Percentiles rank a stretch among this genome's conserved stretches.
Evolutionary conservation across 2,888 invertebrate genomes (phyloP).

Genomic region (Leucania comma): DNA sequence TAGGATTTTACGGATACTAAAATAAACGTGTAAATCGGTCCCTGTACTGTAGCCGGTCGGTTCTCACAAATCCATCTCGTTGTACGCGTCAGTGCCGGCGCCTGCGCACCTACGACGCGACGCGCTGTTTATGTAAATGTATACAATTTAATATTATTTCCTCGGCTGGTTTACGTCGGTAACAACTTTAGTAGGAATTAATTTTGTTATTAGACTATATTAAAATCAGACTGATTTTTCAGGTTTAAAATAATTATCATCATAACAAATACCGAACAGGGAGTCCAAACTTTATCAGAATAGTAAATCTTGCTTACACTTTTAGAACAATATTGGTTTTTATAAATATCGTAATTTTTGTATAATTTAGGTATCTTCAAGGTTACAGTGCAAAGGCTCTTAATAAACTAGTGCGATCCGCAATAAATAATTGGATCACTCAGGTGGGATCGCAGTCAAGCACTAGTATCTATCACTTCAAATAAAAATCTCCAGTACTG

Average conservation of each 20-base stretch:
- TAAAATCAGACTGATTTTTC: constrained; percentile 2
- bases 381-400: no score
- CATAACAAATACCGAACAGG: background rate
- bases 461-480: no score
- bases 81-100: constrained; percentile 54
- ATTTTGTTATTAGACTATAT: constrained; percentile 26
- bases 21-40: constrained; percentile 42
- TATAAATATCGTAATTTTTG: no score
- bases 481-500: background rate
- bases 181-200: constrained; percentile 34
- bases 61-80: constrained; percentile 65
- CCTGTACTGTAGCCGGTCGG: constrained; percentile 49
- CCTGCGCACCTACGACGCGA: constrained; percentile 60
- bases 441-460: no score
- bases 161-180: constrained; percentile 40
- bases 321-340: no score
- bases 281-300: background rate
- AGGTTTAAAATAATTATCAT: no score
- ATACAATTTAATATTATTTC: constrained; percentile 56
- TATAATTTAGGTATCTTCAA: no score
- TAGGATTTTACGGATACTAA: background rate
- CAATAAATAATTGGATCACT: no score
- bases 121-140: constrained; percentile 59
- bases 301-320: background rate
- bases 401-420: no score